Evolutionary conservation across 35 echinoderm and acorn worm species (phyloP).

Genomic region (Apostichopus californicus): DNA sequence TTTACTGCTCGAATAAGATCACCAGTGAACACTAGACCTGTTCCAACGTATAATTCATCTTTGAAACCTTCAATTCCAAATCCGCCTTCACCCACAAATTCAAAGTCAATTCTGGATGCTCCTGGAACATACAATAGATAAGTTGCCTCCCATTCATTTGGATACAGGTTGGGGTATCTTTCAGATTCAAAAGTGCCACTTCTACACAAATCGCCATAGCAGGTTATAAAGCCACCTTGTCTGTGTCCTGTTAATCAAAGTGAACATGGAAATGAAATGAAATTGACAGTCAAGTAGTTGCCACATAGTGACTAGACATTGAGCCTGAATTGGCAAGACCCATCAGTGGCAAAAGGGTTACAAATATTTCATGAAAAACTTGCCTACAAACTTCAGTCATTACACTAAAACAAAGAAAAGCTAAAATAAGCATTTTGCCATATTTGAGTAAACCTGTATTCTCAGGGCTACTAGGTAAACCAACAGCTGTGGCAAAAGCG

Average conservation of each 20-base stretch:
- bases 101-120: slow-evolving; percentile 55
- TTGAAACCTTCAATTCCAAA: slow-evolving; percentile 68
- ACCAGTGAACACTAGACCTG: slow-evolving; percentile 32
- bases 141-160: slow-evolving; percentile 17
- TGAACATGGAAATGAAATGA: neutral
- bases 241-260: neutral
- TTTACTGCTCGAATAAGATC: neutral
- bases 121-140: slow-evolving; percentile 74
- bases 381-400: too few species aligned
- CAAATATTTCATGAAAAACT: too few species aligned
- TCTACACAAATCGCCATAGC: slow-evolving; percentile 48
- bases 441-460: too few species aligned
- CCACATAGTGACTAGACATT: too few species aligned
- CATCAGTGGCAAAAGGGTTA: too few species aligned
- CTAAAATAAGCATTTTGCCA: too few species aligned
- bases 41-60: slow-evolving; percentile 70
- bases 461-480: too few species aligned
- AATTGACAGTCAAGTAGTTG: neutral
- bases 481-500: too few species aligned
- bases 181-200: slow-evolving; percentile 44
- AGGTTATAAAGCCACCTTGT: slow-evolving; percentile 30
- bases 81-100: slow-evolving; percentile 22
- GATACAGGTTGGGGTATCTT: slow-evolving; percentile 50
- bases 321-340: too few species aligned
- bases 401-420: too few species aligned